Evolutionary conservation across 2,113 vertebrate genomes (phyloP).

Genomic region (Clarias macrocephalus): DNA sequence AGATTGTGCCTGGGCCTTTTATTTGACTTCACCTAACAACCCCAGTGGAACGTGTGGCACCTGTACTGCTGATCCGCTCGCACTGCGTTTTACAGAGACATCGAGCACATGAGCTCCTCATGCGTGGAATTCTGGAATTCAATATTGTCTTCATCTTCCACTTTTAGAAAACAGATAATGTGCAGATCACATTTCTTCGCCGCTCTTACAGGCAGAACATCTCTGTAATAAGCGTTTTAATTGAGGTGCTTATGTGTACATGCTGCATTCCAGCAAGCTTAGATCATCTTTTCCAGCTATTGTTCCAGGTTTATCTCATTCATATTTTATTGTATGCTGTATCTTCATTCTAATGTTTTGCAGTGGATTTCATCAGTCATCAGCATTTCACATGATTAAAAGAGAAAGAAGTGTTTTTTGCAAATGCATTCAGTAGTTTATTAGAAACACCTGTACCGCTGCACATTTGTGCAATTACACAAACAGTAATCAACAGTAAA

Average conservation of each 20-base stretch:
- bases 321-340: constrained; percentile 5
- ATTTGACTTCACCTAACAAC: constrained; percentile 45
- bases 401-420: neutral
- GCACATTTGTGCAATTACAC: neutral
- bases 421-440: neutral
- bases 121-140: neutral
- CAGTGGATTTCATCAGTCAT: neutral
- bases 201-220: neutral
- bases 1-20: constrained; percentile 43
- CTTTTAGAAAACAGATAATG: neutral
- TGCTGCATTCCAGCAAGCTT: constrained; percentile 2
- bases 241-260: neutral
- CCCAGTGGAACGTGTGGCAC: constrained; percentile 34
- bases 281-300: constrained; percentile 7
- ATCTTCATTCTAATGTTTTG: neutral
- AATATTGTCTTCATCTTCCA: neutral
- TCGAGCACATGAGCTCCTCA: neutral
- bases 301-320: neutral
- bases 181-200: neutral
- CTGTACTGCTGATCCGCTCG: neutral
- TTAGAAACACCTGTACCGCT: neutral
- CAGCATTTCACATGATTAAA: neutral
- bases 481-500: no score
- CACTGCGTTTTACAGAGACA: neutral
- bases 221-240: neutral